Percentiles rank a stretch among this genome's conserved stretches.
These are phyloP conservation scores for Athene cunicularia DNA, from an alignment of 2,113 vertebrate species.

Conservation along the genomic window DNA sequence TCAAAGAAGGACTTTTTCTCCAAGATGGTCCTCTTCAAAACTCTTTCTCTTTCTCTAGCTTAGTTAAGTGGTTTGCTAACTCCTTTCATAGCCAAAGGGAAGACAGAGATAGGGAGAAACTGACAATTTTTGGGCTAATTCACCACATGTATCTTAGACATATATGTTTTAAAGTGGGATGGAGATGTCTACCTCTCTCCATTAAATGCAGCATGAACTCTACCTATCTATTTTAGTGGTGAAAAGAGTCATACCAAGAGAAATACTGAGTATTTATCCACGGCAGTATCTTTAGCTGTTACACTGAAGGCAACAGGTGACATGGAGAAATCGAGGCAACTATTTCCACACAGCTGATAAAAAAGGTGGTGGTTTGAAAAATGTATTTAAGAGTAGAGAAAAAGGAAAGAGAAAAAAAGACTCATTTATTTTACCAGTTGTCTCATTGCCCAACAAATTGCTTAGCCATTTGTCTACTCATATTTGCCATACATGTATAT, in stretches of 20 bases:
- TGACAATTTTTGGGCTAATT: neutral
- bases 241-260: neutral
- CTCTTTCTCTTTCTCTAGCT: neutral
- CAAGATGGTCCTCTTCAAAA: neutral
- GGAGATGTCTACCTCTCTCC: neutral
- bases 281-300: neutral
- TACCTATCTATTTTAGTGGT: neutral
- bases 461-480: neutral
- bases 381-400: neutral
- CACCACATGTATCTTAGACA: neutral
- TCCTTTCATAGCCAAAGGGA: neutral
- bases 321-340: neutral
- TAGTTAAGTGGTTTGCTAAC: neutral
- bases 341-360: neutral
- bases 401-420: neutral
- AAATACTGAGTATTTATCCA: neutral
- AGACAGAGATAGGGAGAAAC: neutral
- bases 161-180: neutral
- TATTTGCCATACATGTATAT: neutral
- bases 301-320: neutral
- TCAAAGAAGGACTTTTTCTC: neutral
- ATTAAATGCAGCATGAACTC: neutral
- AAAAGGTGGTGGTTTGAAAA: neutral
- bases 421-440: neutral
- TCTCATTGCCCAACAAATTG: neutral